Conservation (phyloP, 1,140 invertebrate genomes). For the Drosophila saltans region DNA sequence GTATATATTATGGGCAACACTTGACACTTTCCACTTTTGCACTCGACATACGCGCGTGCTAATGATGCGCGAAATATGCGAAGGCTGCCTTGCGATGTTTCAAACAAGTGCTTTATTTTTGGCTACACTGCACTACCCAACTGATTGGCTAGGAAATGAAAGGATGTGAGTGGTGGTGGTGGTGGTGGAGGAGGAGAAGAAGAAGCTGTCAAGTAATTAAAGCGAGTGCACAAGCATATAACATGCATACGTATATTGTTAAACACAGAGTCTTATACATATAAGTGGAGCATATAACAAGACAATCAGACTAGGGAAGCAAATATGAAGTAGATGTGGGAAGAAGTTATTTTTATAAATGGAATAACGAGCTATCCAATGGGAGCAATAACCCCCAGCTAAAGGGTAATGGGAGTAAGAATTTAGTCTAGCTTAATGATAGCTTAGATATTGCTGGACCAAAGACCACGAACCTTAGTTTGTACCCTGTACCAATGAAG, state of each 20-base stretch:
- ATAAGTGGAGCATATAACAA: not conserved
- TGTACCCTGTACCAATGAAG: too few relatives aligned
- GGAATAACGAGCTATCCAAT: not conserved
- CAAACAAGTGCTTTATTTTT: conserved; percentile 68
- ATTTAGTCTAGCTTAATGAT: too few relatives aligned
- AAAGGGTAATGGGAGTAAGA: too few relatives aligned
- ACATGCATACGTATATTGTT: not conserved
- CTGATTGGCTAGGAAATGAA: conserved; percentile 14
- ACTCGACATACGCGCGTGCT: conserved; percentile 54
- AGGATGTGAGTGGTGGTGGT: not conserved
- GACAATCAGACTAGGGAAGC: not conserved
- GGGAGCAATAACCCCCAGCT: not conserved
- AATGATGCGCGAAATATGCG: conserved; percentile 82
- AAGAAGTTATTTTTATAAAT: not conserved
- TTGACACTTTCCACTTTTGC: conserved; percentile 76
- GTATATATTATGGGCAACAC: conserved; percentile 76
- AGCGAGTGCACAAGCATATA: conserved; percentile 7
- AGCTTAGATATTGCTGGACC: too few relatives aligned
- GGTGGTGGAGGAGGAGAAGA: not conserved
- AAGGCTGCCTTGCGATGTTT: conserved; percentile 27
- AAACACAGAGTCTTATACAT: not conserved
- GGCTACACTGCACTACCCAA: conserved; percentile 11
- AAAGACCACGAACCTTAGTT: too few relatives aligned
- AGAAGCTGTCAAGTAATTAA: conserved; percentile 9
- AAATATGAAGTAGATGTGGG: not conserved